Evolutionary conservation across 2,888 invertebrate genomes (phyloP).

Genomic region (Rhimphoctona megacephalus): DNA sequence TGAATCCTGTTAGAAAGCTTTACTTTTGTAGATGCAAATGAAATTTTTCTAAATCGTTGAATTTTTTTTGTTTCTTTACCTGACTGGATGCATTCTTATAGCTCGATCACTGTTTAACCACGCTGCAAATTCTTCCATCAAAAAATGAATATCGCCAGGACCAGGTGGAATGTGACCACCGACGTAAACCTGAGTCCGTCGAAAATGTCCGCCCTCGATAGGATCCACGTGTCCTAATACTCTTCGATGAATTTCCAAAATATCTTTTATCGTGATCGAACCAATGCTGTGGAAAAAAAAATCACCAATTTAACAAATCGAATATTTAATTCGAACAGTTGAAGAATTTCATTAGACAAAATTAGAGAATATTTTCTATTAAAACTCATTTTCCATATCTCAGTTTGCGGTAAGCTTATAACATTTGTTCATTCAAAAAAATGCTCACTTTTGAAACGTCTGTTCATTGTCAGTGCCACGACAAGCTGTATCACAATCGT

Average conservation of each 20-base stretch:
- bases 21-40: too few species aligned
- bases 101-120: conserved; percentile 97
- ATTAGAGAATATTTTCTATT: neutral
- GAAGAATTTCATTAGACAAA: neutral
- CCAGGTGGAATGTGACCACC: conserved; percentile 97
- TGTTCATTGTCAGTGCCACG: conserved; percentile 75
- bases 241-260: conserved; percentile 95
- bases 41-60: neutral
- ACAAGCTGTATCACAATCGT: conserved; percentile 76
- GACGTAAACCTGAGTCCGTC: conserved; percentile 96
- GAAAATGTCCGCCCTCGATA: conserved; percentile 94
- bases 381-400: neutral
- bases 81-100: conserved; percentile 94
- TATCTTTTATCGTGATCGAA: conserved; percentile 92
- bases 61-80: conserved; percentile 83
- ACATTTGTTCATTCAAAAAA: conserved; percentile 49
- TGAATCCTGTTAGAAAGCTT: neutral
- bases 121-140: conserved; percentile 95
- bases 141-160: conserved; percentile 91
- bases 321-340: neutral
- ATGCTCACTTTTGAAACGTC: conserved; percentile 75
- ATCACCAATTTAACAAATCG: neutral
- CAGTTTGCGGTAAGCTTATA: conserved; percentile 27
- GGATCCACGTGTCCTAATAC: conserved; percentile 98
- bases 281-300: conserved; percentile 87